Conservation (phyloP, 2,113 vertebrate genomes). For the Tylochromis polylepis region DNA sequence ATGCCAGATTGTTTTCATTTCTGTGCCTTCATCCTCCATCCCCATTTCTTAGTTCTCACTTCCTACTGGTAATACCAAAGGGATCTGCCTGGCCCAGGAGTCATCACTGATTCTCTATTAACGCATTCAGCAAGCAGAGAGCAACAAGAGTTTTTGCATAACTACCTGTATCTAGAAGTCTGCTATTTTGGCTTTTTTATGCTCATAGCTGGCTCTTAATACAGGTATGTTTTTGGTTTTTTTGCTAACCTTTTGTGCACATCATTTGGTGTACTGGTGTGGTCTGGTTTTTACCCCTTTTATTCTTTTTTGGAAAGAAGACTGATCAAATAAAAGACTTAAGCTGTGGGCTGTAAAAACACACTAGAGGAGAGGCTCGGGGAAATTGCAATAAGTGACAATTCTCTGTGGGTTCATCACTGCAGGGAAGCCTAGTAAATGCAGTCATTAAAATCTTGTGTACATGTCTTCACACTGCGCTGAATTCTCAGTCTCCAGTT, state of each 20-base stretch:
- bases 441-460: neutral
- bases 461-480: neutral
- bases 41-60: neutral
- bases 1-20: rapidly evolving
- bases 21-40: neutral
- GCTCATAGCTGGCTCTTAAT: neutral
- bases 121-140: neutral
- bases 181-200: neutral
- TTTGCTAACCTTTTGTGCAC: neutral
- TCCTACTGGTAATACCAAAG: neutral
- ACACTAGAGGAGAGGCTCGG: neutral
- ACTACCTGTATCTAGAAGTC: neutral
- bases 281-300: neutral
- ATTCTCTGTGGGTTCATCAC: neutral
- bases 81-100: neutral
- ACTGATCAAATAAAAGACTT: neutral
- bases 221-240: neutral
- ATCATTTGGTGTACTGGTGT: neutral
- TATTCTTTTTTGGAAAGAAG: neutral
- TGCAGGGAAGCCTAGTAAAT: neutral
- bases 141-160: neutral
- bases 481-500: neutral
- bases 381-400: neutral
- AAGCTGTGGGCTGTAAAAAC: neutral
- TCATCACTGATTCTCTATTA: neutral